phyloP scores from a whole-genome alignment of 2,797 vertebrate genomes.

The Rhynchotus rufescens region DNA sequence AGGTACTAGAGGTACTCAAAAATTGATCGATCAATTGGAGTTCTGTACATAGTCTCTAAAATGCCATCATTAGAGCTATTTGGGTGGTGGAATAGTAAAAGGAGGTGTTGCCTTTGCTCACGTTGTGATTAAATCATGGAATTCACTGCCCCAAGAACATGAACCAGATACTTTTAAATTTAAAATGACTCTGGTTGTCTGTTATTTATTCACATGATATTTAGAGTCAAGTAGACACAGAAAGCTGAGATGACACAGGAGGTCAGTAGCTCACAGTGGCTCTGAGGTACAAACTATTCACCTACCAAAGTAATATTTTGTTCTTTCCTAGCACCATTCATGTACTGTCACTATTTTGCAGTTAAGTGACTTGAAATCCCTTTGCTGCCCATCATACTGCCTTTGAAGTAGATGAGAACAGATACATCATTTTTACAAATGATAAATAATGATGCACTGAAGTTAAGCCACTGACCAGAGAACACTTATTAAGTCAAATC shows the following conservation, averaged over 20 bases:
- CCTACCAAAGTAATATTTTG: background rate
- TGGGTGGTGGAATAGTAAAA: background rate
- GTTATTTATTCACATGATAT: background rate
- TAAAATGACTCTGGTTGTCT: background rate
- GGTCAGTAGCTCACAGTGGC: background rate
- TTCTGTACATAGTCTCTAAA: background rate
- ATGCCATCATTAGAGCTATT: background rate
- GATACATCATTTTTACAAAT: background rate
- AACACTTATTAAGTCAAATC: background rate
- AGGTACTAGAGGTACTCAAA: background rate
- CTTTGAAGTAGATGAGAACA: conserved; percentile 15
- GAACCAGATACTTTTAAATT: background rate
- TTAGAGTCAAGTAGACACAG: background rate
- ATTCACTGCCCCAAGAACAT: background rate
- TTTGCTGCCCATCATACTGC: background rate
- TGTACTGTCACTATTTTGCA: conserved; percentile 4
- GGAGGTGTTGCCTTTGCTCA: background rate
- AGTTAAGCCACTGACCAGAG: background rate
- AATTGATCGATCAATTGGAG: background rate
- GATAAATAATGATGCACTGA: background rate
- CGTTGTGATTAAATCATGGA: background rate
- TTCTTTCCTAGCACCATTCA: background rate
- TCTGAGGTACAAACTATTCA: conserved; percentile 35
- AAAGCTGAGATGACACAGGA: background rate
- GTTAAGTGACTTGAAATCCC: conserved; percentile 26